A percentile compares a stretch with the other conserved stretches of the same genome.
Evolutionary conservation across 2,888 invertebrate species (phyloP).

Genomic region (Pseudococcus jackbeardsleyi): DNA sequence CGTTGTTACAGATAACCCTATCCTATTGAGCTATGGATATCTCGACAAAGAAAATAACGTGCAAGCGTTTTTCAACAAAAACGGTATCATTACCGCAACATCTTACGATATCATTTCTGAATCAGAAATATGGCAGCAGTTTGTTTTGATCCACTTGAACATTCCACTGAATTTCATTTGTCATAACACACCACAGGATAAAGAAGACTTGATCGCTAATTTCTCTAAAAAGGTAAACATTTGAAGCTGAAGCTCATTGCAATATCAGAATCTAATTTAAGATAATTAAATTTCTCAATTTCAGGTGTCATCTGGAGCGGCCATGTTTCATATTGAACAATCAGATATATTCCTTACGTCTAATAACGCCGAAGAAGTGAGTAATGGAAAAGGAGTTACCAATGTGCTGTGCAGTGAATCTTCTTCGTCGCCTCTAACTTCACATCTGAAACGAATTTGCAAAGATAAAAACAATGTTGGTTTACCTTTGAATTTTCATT

Average conservation of each 20-base stretch:
- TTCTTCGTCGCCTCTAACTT: slow-evolving; percentile 15
- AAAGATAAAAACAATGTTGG: slow-evolving; percentile 18
- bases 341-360: slow-evolving; percentile 58
- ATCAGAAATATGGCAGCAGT: slow-evolving; percentile 53
- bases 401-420: slow-evolving; percentile 44
- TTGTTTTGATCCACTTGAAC: slow-evolving; percentile 51
- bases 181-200: slow-evolving; percentile 54
- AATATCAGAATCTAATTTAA: background rate
- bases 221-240: slow-evolving; percentile 49
- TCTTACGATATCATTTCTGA: slow-evolving; percentile 48
- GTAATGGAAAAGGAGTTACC: slow-evolving; percentile 49
- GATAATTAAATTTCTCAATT: background rate
- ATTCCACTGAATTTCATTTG: slow-evolving; percentile 60
- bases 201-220: slow-evolving; percentile 55
- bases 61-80: slow-evolving; percentile 57
- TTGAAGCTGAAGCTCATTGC: background rate
- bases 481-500: background rate
- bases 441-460: slow-evolving; percentile 50
- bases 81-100: slow-evolving; percentile 44
- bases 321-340: slow-evolving; percentile 60
- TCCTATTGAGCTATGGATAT: slow-evolving; percentile 56
- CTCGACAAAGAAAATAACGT: slow-evolving; percentile 49
- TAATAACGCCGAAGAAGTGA: slow-evolving; percentile 53
- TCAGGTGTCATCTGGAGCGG: slow-evolving; percentile 59
- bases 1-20: slow-evolving; percentile 58